These are phyloP conservation scores for Hyles vespertilio DNA, from an alignment of 1,140 invertebrate genomes.

Conservation along the genomic window DNA sequence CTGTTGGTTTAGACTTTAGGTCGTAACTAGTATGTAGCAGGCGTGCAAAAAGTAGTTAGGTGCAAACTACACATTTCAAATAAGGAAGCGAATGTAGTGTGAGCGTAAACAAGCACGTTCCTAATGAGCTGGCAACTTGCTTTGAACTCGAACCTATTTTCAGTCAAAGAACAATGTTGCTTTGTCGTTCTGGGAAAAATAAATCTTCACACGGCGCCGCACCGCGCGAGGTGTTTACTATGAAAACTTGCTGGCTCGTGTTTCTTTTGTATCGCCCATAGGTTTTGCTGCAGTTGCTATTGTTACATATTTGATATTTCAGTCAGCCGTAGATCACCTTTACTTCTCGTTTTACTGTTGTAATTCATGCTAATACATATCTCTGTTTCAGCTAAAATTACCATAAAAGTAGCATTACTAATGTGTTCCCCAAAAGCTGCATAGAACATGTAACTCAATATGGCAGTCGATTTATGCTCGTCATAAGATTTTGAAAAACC, in stretches of 20 bases:
- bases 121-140: slow-evolving; percentile 46
- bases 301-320: slow-evolving; percentile 17
- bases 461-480: too few relatives aligned
- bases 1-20: too few relatives aligned
- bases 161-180: slow-evolving; percentile 41
- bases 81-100: slow-evolving; percentile 30
- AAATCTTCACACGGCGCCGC: slow-evolving; percentile 41
- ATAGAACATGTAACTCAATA: too few relatives aligned
- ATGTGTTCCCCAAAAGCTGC: too few relatives aligned
- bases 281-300: slow-evolving; percentile 22
- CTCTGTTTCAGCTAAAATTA: background rate
- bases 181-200: slow-evolving; percentile 49
- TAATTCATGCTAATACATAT: background rate
- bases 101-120: slow-evolving; percentile 34
- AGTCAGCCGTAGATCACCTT: slow-evolving; percentile 14
- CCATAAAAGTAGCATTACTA: too few relatives aligned
- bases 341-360: slow-evolving; percentile 16
- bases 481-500: too few relatives aligned
- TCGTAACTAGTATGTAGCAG: too few relatives aligned
- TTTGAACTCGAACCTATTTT: slow-evolving; percentile 47
- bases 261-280: slow-evolving; percentile 27
- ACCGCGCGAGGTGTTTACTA: slow-evolving; percentile 38
- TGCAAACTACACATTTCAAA: slow-evolving; percentile 5
- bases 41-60: background rate
- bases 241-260: slow-evolving; percentile 26